A percentile compares a stretch with the other conserved stretches of the same genome.
These are phyloP conservation scores for Harpagus bidentatus DNA, from an alignment of 2,113 vertebrate genomes.

Conservation along the genomic window DNA sequence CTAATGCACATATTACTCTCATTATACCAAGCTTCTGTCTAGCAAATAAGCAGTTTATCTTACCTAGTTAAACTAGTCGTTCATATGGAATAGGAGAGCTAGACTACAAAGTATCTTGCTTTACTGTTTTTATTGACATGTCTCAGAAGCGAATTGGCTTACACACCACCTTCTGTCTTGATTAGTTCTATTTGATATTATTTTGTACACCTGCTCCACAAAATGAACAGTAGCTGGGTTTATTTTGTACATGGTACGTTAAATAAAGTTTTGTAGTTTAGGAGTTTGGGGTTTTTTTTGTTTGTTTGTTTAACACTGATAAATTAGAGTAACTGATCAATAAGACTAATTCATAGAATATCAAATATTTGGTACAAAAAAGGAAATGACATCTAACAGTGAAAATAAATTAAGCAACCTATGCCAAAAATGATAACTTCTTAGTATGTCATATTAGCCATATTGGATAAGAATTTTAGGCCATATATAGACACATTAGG, in stretches of 20 bases:
- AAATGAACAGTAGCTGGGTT: not conserved
- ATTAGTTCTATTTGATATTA: not conserved
- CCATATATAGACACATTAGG: not conserved
- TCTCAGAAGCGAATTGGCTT: not conserved
- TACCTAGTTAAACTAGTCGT: not conserved
- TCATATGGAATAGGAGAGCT: not conserved
- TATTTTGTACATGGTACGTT: fast-evolving
- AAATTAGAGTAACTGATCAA: not conserved
- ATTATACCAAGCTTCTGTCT: slow-evolving; percentile 10
- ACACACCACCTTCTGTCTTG: not conserved
- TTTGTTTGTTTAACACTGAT: not conserved
- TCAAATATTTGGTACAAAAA: not conserved
- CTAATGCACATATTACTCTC: not conserved
- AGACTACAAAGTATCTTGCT: not conserved
- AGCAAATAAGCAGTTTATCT: not conserved
- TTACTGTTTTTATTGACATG: not conserved
- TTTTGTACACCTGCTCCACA: not conserved
- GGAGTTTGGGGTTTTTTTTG: not conserved
- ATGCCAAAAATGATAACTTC: not conserved
- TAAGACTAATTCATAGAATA: not conserved
- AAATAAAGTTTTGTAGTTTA: not conserved
- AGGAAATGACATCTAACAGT: not conserved
- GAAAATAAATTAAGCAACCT: not conserved
- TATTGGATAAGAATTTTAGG: not conserved
- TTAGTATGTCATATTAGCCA: not conserved